Evolutionary conservation across 2,797 vertebrate genomes (phyloP).

Genomic region (Poliocrania exsul): DNA sequence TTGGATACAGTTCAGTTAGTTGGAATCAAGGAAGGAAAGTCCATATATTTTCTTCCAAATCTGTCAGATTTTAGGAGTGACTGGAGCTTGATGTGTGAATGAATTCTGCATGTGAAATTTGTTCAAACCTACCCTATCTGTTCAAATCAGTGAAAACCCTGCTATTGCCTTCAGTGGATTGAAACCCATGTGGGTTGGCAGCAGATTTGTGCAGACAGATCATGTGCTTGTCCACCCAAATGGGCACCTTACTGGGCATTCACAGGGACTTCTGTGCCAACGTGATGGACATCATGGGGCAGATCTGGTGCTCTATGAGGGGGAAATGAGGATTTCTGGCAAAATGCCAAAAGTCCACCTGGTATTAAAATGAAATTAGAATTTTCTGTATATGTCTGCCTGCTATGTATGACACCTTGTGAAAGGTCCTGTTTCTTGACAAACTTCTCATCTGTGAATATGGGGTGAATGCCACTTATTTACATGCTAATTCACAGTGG

Average conservation of each 20-base stretch:
- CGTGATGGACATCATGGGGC: not conserved
- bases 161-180: not conserved
- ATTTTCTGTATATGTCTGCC: not conserved
- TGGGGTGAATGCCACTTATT: not conserved
- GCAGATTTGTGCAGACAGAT: not conserved
- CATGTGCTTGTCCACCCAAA: not conserved
- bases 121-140: not conserved
- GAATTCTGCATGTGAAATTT: not conserved
- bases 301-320: not conserved
- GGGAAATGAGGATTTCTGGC: not conserved
- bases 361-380: not conserved
- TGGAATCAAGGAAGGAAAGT: not conserved
- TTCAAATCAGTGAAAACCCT: not conserved
- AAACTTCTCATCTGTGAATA: not conserved
- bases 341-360: not conserved
- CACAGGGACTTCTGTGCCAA: not conserved
- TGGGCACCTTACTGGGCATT: not conserved
- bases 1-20: not conserved
- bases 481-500: not conserved
- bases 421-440: not conserved
- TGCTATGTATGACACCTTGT: not conserved
- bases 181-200: not conserved
- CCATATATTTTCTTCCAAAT: not conserved
- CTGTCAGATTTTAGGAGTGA: not conserved
- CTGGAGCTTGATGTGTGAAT: not conserved